Evolutionary conservation across 2,113 vertebrate genomes (phyloP), one percentile per base, ranked within the genome.

Genomic region (Zingel zingel): DNA sequence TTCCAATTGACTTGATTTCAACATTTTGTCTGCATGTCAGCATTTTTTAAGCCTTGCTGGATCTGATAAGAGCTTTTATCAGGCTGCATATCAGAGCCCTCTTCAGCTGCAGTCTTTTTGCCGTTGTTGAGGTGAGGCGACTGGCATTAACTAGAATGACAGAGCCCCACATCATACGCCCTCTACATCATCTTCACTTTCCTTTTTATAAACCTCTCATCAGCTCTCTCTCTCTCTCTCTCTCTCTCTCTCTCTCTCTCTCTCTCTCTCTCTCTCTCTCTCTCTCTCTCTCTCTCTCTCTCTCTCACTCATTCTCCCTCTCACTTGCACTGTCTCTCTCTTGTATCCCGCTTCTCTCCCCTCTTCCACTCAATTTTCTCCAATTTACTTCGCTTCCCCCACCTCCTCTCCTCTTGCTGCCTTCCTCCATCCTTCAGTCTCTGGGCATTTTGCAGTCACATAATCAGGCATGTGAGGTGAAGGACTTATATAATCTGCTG

Each of bases 381-480:
- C 88, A 90, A 93, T 94, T 94, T 94, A 87, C 89, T 91, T 61
- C 73, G 87, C 89, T 87, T 61, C 86, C 83, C 83, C 83, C 77
- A 63, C 71, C 61, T 66, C 63, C 59, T 74, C 85, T 73, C 57
- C 59, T 74, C 88, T 76, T 64, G 4, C 72, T 74, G 70, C 72
- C 59, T 79, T 83, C 74, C 81, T 84, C 86, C 81, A 78, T 86
- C 84, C 78, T 51, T 73, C 72, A 51, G 47, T 88, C 87, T 91
- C 87, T 85, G 75, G 86, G 86, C 84, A 74, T 91, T 92, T 89
- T 81, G 84, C 84, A 92, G 93, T 95, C 94, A 95, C 93, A 93
- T 79, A 93, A 91, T 88, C 87, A 91, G 80, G 91, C 92, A 95
- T 91, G 93, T 94, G 94, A 95, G 91, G 93, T 94, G 88, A 93